phyloP scores from a whole-genome alignment of 1,140 invertebrate species.

The Polypedilum vanderplanki region DNA sequence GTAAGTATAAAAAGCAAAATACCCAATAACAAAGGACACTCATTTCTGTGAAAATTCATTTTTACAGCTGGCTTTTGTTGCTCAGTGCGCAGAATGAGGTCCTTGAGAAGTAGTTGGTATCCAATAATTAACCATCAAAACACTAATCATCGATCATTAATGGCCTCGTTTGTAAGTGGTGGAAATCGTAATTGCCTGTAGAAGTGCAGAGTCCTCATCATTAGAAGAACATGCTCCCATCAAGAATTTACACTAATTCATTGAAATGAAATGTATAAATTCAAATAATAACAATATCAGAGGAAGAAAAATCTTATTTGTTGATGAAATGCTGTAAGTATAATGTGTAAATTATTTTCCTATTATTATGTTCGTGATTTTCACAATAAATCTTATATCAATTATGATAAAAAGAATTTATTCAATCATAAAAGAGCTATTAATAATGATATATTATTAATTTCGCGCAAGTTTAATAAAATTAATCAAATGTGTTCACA shows the following conservation, averaged over 20 bases:
- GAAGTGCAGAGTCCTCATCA: background rate
- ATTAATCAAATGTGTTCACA: too few relatives aligned
- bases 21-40: background rate
- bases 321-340: too few relatives aligned
- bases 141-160: slow-evolving; percentile 67
- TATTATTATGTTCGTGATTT: too few relatives aligned
- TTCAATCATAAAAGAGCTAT: too few relatives aligned
- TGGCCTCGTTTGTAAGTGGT: slow-evolving; percentile 73
- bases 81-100: slow-evolving; percentile 92
- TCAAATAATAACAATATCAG: too few relatives aligned
- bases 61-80: slow-evolving; percentile 84
- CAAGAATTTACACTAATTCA: background rate
- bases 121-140: slow-evolving; percentile 67
- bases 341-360: too few relatives aligned
- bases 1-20: slow-evolving; percentile 58
- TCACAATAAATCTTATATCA: too few relatives aligned
- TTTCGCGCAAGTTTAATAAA: too few relatives aligned
- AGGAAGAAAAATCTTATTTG: too few relatives aligned
- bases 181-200: slow-evolving; percentile 47
- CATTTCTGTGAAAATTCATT: slow-evolving; percentile 36
- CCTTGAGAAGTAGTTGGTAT: slow-evolving; percentile 82
- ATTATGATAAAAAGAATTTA: too few relatives aligned
- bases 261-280: too few relatives aligned
- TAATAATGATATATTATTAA: too few relatives aligned
- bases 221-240: background rate